Conservation (phyloP, 1,140 invertebrate genomes). For the Aphis craccivora region DNA sequence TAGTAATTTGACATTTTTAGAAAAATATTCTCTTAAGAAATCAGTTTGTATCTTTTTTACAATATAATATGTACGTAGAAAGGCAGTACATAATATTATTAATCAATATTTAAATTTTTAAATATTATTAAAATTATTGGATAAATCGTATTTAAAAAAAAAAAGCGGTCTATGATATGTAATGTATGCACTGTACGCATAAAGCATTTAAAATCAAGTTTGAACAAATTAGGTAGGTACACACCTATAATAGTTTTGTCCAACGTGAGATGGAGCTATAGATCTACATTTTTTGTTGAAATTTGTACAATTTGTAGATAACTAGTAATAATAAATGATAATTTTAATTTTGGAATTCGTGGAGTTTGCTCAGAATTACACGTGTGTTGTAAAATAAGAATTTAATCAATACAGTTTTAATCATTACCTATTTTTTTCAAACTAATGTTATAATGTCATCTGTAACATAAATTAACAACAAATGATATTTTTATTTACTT, state of each 20-base stretch:
- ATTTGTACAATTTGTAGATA: not conserved
- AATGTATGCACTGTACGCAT: too few relatives aligned
- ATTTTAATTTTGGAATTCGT: not conserved
- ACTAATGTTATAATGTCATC: not conserved
- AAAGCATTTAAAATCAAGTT: too few relatives aligned
- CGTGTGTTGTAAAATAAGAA: not conserved
- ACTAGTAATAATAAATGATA: not conserved
- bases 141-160: too few relatives aligned
- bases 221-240: too few relatives aligned
- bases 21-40: too few relatives aligned
- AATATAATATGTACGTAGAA: too few relatives aligned
- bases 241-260: not conserved
- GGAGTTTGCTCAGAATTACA: not conserved
- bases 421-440: not conserved
- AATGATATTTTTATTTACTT: not conserved
- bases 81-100: too few relatives aligned
- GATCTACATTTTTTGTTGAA: not conserved
- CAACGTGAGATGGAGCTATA: not conserved
- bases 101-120: too few relatives aligned
- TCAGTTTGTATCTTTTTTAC: too few relatives aligned
- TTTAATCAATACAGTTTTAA: not conserved
- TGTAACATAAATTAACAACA: not conserved
- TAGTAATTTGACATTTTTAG: too few relatives aligned
- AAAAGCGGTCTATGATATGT: too few relatives aligned
- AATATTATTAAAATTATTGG: too few relatives aligned